phyloP scores from a whole-genome alignment of 2,888 invertebrate species.

The Hetaerina titia region DNA sequence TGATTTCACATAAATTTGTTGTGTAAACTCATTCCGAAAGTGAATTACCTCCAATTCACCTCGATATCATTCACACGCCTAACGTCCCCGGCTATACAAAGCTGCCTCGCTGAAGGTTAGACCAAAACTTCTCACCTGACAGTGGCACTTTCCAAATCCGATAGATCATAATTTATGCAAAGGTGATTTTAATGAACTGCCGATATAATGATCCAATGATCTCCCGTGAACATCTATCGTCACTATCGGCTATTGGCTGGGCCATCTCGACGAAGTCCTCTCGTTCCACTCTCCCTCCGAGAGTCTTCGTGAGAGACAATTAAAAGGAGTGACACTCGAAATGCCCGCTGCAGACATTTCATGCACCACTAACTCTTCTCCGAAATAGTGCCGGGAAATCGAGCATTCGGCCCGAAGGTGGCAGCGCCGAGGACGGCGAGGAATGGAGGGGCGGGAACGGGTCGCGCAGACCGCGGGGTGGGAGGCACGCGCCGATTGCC shows the following conservation, averaged over 20 bases:
- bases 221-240: background rate
- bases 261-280: background rate
- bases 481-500: background rate
- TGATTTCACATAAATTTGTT: no score
- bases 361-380: background rate
- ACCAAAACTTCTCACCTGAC: background rate
- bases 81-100: background rate
- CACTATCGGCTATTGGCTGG: background rate
- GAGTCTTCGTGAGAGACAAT: background rate
- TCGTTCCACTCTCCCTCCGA: background rate
- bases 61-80: background rate
- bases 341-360: background rate
- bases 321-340: background rate
- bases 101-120: background rate
- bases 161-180: background rate
- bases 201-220: background rate
- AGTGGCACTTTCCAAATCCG: background rate
- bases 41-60: background rate
- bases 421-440: background rate
- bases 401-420: background rate
- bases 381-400: background rate
- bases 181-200: background rate
- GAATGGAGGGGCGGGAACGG: background rate
- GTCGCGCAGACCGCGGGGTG: background rate
- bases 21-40: background rate